A percentile compares a stretch with the other conserved stretches of the same genome.
Conservation (phyloP, 2,888 invertebrate species). For the Loripinus fragilis region DNA sequence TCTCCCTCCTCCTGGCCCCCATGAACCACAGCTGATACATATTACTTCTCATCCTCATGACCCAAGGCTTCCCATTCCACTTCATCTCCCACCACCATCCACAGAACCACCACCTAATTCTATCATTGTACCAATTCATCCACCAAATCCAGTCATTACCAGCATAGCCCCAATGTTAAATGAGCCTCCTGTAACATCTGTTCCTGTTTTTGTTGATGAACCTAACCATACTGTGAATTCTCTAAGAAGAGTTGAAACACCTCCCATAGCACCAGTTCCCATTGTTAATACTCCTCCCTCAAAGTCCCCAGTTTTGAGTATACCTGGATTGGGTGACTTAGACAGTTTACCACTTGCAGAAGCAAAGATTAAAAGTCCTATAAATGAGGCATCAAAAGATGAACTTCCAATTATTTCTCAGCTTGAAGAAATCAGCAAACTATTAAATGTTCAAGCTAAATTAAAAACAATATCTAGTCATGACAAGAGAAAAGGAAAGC, state of each 20-base stretch:
- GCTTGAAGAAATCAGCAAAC: conserved; percentile 72
- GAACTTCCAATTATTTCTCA: conserved; percentile 33
- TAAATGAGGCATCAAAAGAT: background rate
- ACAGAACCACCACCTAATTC: conserved; percentile 51
- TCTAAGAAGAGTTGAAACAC: conserved; percentile 26
- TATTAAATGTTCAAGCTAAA: conserved; percentile 71
- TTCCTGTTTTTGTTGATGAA: background rate
- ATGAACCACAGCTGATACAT: conserved; percentile 43
- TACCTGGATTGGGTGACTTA: conserved; percentile 45
- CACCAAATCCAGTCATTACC: conserved; percentile 48
- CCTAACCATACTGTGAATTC: background rate
- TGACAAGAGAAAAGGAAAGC: conserved; percentile 8
- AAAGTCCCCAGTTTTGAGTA: conserved; percentile 21
- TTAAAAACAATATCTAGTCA: conserved; percentile 37
- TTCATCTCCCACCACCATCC: conserved; percentile 46
- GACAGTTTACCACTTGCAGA: conserved; percentile 30
- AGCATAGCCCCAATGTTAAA: background rate
- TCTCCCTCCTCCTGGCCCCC: conserved; percentile 25
- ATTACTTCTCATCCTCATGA: conserved; percentile 43
- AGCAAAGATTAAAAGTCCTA: background rate
- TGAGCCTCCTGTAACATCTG: background rate
- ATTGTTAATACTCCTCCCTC: conserved; percentile 9
- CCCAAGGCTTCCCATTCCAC: conserved; percentile 45
- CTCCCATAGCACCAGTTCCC: conserved; percentile 37
- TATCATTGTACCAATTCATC: conserved; percentile 51